Conservation (phyloP, 1,140 invertebrate species). For the Drosophila arawakana region DNA sequence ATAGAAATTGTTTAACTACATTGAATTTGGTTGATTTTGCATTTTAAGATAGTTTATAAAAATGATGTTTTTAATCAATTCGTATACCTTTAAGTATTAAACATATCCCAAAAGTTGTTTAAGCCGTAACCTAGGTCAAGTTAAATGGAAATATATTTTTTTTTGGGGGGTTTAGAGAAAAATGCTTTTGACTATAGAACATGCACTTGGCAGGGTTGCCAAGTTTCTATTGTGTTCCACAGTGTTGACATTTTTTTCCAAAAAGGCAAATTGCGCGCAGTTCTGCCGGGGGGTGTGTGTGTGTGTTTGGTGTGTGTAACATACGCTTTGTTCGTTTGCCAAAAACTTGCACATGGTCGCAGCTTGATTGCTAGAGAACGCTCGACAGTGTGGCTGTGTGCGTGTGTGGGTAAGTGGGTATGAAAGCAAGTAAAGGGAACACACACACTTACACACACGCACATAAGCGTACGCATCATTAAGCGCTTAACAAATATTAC, state of each 20-base stretch:
- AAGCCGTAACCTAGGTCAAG: too few relatives aligned
- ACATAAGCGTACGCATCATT: constrained; percentile 53
- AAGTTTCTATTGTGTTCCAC: constrained; percentile 19
- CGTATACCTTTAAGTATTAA: too few relatives aligned
- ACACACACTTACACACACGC: neutral
- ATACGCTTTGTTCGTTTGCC: constrained; percentile 38
- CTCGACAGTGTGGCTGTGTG: neutral
- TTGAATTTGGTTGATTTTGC: too few relatives aligned
- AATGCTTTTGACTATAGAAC: constrained; percentile 1
- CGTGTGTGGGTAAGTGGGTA: neutral
- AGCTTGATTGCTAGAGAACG: constrained; percentile 47
- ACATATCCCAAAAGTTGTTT: too few relatives aligned
- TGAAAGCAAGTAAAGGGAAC: neutral
- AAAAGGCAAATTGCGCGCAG: constrained; percentile 8
- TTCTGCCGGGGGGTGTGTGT: neutral
- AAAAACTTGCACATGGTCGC: constrained; percentile 45
- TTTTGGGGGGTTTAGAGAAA: neutral
- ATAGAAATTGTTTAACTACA: too few relatives aligned
- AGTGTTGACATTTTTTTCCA: constrained; percentile 27
- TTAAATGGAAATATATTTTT: neutral
- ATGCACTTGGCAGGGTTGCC: constrained; percentile 39
- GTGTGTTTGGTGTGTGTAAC: constrained; percentile 7
- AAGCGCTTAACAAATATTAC: constrained; percentile 55
- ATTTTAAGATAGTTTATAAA: too few relatives aligned
- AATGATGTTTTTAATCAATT: too few relatives aligned